Evolutionary conservation across 1,140 invertebrate species (phyloP).

Genomic region (Sinella curviseta): DNA sequence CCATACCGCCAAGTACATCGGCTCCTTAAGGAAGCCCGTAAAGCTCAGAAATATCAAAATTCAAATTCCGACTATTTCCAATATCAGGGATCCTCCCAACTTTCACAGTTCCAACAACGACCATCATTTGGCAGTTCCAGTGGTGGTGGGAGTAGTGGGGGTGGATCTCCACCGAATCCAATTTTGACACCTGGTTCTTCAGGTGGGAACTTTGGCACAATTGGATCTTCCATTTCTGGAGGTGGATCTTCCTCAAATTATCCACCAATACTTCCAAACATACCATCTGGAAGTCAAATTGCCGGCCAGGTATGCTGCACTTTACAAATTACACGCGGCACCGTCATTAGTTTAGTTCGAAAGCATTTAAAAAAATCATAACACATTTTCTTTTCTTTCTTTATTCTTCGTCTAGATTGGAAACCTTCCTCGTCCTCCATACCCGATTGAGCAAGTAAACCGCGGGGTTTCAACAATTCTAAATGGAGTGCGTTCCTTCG

Average conservation of each 20-base stretch:
- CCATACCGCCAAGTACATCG: not conserved
- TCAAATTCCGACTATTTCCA: not conserved
- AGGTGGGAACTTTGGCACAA: not conserved
- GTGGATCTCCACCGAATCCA: not conserved
- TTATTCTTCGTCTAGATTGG: not conserved
- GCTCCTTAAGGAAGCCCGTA: constrained; percentile 2
- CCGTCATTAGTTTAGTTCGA: not conserved
- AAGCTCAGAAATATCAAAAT: not conserved
- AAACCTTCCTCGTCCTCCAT: not conserved
- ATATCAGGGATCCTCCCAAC: not conserved
- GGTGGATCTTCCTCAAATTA: not conserved
- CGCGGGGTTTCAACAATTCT: not conserved
- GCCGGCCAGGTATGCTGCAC: not conserved
- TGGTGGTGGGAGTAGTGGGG: not conserved
- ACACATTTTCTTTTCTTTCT: not conserved
- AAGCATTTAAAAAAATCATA: not conserved
- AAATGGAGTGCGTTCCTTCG: not conserved
- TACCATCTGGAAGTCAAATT: constrained; percentile 1
- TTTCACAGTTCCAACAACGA: not conserved
- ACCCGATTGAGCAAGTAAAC: not conserved
- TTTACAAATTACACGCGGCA: not conserved
- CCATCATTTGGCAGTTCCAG: too few relatives aligned
- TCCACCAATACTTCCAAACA: not conserved
- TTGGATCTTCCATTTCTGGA: not conserved
- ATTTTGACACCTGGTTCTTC: not conserved